A percentile compares a stretch with the other conserved stretches of the same genome.
Evolutionary conservation across 2,113 vertebrate species (phyloP).

Genomic region (Tympanuchus pallidicinctus): DNA sequence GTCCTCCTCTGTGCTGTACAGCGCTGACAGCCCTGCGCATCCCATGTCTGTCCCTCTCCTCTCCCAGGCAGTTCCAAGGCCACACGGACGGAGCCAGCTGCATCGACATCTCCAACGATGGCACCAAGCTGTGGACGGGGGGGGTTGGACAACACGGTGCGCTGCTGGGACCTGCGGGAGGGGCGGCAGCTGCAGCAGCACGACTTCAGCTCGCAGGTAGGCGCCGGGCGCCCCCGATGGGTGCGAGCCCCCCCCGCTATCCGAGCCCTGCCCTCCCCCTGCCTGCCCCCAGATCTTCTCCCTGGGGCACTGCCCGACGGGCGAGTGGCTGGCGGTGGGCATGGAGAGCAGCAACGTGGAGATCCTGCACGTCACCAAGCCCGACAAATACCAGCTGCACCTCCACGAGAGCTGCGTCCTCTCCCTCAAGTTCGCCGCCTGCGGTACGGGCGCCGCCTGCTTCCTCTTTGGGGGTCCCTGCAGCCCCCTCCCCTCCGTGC

Average conservation of each 20-base stretch:
- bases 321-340: constrained; percentile 85
- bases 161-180: constrained; percentile 84
- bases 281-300: constrained; percentile 65
- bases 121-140: no score
- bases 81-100: no score
- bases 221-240: background rate
- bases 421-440: constrained; percentile 91
- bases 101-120: no score
- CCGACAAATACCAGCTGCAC: constrained; percentile 82
- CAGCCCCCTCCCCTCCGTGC: no score
- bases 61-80: no score
- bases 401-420: constrained; percentile 92
- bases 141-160: constrained; percentile 80
- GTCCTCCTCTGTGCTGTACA: no score
- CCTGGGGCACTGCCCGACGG: constrained; percentile 80
- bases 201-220: constrained; percentile 80
- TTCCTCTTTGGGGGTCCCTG: no score
- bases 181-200: constrained; percentile 83
- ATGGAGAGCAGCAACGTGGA: constrained; percentile 87
- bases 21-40: no score
- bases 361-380: constrained; percentile 79
- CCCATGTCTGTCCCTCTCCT: no score
- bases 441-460: constrained; percentile 69
- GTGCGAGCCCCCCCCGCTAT: fast-evolving
- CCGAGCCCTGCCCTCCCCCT: fast-evolving